Conservation (phyloP, 2,113 vertebrate species). For the Alethe diademata region DNA sequence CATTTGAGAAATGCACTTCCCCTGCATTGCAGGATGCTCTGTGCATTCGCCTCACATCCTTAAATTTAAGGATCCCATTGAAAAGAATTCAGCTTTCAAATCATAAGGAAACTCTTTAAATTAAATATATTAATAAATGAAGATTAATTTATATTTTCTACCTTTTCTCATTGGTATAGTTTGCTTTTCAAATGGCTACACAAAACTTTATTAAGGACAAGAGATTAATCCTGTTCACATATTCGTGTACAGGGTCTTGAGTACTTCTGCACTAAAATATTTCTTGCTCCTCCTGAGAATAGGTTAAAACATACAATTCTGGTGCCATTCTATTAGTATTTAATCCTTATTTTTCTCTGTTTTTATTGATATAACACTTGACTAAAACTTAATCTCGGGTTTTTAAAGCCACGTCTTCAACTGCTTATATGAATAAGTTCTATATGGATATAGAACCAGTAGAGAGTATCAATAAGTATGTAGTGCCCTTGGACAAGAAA, state of each 20-base stretch:
- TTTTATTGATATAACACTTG: background rate
- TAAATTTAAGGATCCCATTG: background rate
- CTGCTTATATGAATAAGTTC: background rate
- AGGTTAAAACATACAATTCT: background rate
- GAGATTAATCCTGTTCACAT: background rate
- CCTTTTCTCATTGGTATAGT: background rate
- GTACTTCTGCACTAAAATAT: background rate
- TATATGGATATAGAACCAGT: background rate
- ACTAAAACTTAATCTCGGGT: background rate
- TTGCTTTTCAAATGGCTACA: background rate
- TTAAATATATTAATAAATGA: background rate
- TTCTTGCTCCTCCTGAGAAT: background rate
- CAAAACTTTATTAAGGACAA: background rate
- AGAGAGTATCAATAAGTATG: background rate
- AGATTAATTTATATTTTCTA: background rate
- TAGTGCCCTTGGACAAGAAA: background rate
- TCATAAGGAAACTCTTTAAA: background rate
- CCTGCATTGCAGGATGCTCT: background rate
- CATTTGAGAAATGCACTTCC: background rate
- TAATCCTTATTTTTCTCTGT: background rate
- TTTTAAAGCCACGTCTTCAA: background rate
- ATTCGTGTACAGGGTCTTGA: background rate
- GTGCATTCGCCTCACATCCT: background rate
- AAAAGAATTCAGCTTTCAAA: background rate
- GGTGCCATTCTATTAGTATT: background rate